phyloP scores from a whole-genome alignment of 2,797 vertebrate species.

The Heterohyrax brucei region DNA sequence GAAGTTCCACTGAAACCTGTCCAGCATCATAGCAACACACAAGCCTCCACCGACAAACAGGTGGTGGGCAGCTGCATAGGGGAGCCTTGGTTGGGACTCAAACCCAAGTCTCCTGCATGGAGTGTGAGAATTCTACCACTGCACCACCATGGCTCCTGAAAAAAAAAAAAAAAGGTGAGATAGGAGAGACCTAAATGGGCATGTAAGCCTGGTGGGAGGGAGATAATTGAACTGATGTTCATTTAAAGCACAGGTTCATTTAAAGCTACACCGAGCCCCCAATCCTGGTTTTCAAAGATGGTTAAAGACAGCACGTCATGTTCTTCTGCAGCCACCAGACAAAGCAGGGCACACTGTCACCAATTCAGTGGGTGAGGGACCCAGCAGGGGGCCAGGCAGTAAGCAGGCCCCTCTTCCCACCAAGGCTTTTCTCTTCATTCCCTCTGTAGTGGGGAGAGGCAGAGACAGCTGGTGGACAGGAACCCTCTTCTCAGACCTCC shows the following conservation, averaged over 20 bases:
- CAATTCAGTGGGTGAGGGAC: fast-evolving
- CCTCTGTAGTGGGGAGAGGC: not conserved
- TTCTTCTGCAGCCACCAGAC: not conserved
- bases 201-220: not conserved
- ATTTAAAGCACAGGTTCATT: not conserved
- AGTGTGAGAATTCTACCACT: not conserved
- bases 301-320: fast-evolving
- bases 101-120: not conserved
- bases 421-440: not conserved
- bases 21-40: too few relatives aligned
- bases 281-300: not conserved
- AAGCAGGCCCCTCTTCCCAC: not conserved
- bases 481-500: not conserved
- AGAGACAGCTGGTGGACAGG: not conserved
- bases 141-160: not conserved
- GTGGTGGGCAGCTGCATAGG: not conserved
- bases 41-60: too few relatives aligned
- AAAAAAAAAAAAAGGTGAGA: not conserved
- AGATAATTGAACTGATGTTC: not conserved
- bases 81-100: not conserved
- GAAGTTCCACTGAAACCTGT: not conserved
- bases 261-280: too few relatives aligned
- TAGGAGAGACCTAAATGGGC: not conserved
- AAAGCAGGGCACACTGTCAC: not conserved
- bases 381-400: not conserved